Base-by-base conservation (phyloP, 1,140 invertebrate species). In the Parapsyche elsis region DNA sequence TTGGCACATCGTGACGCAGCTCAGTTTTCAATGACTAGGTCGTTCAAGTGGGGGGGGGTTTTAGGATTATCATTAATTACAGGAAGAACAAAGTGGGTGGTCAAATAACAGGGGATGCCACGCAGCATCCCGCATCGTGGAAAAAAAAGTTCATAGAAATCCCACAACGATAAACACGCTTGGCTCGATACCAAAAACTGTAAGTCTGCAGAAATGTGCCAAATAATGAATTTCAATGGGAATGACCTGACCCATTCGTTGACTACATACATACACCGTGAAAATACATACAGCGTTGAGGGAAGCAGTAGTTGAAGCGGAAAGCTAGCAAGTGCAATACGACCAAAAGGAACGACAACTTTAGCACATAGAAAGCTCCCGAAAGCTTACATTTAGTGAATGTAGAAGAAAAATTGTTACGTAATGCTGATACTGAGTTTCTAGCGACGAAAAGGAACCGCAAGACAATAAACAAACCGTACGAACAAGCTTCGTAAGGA, bases 381-480 rank as follows among this genome's bases (percentile, higher is more conserved):
- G 30, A 38, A 38, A 38, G 30, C 7, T 38, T 38, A 38, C 1
- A 38, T 38, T 7, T 38, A 38, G 30, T 1, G 30, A 38, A 38
- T 38, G 16, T 26, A 26, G 0, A 73, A 38, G 1, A 73, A 38
- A 73, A n/a, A 73, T 30, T 67, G 71, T 45, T 45, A 16, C 12
- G 38, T n/a, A 23, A 14, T 19, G 21, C 5, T 12, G 19, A 12
- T 19, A 70, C 5, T 12, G 19, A 12, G 64, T 4, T 70, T 70
- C 12, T 4, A 44, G 38, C 24, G 24, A 21, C 16, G 64, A 67
- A 67, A 67, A 26, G 16, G 24, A 12, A 12, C 10, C 64, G 38
- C 14, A 73, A 21, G 24, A 73, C 38, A 73, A 73, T 73, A 73
- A 73, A 73, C 38, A 73, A 44, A 44, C 12, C 24, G 38, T 44